phyloP scores from a whole-genome alignment of 1,140 invertebrate species.

The Eupristina koningsbergeri region DNA sequence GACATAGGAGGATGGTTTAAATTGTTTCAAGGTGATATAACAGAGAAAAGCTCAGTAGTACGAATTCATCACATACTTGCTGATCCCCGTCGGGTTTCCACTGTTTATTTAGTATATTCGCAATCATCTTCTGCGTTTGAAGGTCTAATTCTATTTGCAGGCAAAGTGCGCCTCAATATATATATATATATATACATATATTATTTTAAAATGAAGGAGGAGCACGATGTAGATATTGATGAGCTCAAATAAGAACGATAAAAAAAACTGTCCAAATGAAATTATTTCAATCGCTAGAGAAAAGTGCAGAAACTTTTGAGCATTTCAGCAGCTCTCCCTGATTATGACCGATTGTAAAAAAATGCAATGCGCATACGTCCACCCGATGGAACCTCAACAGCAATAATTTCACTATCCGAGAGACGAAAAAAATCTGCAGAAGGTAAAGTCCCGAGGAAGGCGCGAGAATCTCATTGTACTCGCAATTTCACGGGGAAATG shows the following conservation, averaged over 20 bases:
- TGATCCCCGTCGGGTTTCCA: no score
- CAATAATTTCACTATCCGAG: not conserved
- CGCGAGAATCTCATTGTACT: slow-evolving; percentile 13
- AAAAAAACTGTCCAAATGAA: not conserved
- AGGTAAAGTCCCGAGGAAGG: not conserved
- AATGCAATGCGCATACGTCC: not conserved
- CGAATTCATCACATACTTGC: no score
- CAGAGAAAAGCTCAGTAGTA: no score
- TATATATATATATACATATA: not conserved
- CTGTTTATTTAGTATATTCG: no score
- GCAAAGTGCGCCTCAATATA: not conserved
- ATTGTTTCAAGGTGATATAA: no score
- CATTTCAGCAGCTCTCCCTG: not conserved
- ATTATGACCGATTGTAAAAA: not conserved
- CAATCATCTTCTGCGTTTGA: no score
- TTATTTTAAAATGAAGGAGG: no score
- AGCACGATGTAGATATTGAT: no score
- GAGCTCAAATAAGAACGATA: no score
- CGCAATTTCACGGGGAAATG: slow-evolving; percentile 13
- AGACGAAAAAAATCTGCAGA: no score
- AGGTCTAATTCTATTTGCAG: not conserved
- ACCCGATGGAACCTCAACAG: not conserved
- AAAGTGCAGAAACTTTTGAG: not conserved
- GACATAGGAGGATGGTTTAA: no score
- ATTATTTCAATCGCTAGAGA: not conserved